Evolutionary conservation across 1,140 invertebrate genomes (phyloP).

Genomic region (Anastrepha ludens): DNA sequence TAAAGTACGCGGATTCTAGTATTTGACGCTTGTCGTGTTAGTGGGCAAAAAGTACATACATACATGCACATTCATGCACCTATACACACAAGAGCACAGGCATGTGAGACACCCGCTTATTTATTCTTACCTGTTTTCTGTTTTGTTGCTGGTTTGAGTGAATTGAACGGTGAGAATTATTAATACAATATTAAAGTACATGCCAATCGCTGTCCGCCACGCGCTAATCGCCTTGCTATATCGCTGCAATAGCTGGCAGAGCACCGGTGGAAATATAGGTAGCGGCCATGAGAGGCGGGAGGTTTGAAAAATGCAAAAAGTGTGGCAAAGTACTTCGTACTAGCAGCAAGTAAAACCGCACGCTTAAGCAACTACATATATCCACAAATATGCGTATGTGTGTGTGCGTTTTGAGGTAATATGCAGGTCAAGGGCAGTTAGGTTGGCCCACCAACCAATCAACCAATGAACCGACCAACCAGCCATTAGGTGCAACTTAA

Average conservation of each 20-base stretch:
- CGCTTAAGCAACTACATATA: background rate
- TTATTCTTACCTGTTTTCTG: background rate
- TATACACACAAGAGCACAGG: background rate
- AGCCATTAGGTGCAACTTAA: conserved; percentile 34
- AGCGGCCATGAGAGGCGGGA: no score
- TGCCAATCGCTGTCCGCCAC: conserved; percentile 8
- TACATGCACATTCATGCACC: background rate
- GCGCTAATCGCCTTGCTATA: background rate
- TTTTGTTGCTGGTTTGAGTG: background rate
- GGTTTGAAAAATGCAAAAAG: background rate
- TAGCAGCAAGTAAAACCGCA: background rate
- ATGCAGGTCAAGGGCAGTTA: conserved; percentile 24
- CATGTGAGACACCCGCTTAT: background rate
- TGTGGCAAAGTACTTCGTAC: background rate
- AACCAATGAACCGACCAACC: background rate
- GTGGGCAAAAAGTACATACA: no score
- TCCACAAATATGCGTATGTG: background rate
- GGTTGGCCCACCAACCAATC: background rate
- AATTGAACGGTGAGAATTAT: background rate
- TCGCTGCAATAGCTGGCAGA: background rate
- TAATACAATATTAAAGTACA: conserved; percentile 3
- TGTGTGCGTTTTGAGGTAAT: background rate
- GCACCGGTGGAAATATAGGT: no score
- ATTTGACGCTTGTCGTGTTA: background rate
- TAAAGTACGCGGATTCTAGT: background rate